Evolutionary conservation across 2,113 vertebrate species (phyloP).

Genomic region (Hassar affinis): DNA sequence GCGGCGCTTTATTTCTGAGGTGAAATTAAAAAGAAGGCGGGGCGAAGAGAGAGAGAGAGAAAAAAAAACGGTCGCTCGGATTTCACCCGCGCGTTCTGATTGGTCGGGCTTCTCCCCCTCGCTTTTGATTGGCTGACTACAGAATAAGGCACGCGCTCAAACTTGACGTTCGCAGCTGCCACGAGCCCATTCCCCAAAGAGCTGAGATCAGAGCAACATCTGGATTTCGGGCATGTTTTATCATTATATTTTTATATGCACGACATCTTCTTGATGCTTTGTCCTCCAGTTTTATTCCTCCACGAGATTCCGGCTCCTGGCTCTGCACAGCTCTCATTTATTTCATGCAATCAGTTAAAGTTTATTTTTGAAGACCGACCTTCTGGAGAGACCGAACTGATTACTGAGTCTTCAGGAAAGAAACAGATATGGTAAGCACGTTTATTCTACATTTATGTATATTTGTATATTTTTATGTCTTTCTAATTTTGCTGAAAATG

Average conservation of each 20-base stretch:
- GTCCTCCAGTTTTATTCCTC: background rate
- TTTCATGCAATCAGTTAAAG: background rate
- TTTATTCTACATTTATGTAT: background rate
- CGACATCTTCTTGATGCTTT: background rate
- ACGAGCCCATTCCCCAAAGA: conserved; percentile 4
- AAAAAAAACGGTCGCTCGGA: background rate
- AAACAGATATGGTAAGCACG: background rate
- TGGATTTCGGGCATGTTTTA: background rate
- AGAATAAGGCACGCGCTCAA: conserved; percentile 48
- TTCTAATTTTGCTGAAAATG: background rate
- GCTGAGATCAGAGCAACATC: conserved; percentile 38
- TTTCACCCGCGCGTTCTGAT: conserved; percentile 57
- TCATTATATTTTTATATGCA: background rate
- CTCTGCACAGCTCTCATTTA: background rate
- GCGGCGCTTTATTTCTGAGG: background rate
- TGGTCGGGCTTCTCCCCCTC: conserved; percentile 49
- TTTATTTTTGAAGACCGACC: background rate
- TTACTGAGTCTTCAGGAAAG: background rate
- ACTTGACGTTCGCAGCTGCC: conserved; percentile 13
- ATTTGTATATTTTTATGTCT: background rate
- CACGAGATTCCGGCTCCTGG: background rate
- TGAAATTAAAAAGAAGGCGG: background rate
- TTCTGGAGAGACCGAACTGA: background rate
- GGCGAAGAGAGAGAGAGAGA: too few relatives aligned
- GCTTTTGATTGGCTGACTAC: conserved; percentile 52